These are phyloP conservation scores for Hypomecis atomaria DNA, from an alignment of 2,888 invertebrate genomes.

Conservation along the genomic window DNA sequence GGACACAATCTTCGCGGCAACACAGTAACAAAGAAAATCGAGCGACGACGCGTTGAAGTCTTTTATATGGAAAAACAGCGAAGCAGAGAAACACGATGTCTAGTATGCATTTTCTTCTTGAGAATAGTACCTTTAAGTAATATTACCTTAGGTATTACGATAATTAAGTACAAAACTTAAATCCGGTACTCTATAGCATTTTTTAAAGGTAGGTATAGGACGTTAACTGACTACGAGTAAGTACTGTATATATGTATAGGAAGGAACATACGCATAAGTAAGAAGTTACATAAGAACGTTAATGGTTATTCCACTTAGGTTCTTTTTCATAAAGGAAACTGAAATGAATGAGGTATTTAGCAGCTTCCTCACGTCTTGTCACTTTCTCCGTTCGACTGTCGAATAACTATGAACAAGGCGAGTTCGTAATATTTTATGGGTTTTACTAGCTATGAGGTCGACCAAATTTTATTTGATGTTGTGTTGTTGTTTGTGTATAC, in stretches of 20 bases:
- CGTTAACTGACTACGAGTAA: no score
- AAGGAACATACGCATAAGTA: conserved; percentile 2
- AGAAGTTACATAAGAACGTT: conserved; percentile 31
- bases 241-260: no score
- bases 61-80: conserved; percentile 25
- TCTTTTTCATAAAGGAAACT: conserved; percentile 42
- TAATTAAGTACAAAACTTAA: no score
- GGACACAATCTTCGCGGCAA: neutral
- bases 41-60: conserved; percentile 40
- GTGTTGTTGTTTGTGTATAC: no score
- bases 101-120: no score
- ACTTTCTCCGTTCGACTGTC: conserved; percentile 67
- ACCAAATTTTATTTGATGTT: no score
- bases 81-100: no score
- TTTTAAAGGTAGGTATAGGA: no score
- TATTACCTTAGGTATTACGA: no score
- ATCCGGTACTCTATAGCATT: no score
- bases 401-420: conserved; percentile 2
- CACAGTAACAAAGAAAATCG: neutral
- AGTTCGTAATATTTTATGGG: neutral
- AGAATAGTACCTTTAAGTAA: no score
- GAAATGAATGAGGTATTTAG: conserved; percentile 48
- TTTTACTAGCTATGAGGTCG: neutral
- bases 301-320: conserved; percentile 25
- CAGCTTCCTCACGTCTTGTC: conserved; percentile 63